Evolutionary conservation across 2,888 invertebrate species (phyloP).

Genomic region (Epinotia demarniana): DNA sequence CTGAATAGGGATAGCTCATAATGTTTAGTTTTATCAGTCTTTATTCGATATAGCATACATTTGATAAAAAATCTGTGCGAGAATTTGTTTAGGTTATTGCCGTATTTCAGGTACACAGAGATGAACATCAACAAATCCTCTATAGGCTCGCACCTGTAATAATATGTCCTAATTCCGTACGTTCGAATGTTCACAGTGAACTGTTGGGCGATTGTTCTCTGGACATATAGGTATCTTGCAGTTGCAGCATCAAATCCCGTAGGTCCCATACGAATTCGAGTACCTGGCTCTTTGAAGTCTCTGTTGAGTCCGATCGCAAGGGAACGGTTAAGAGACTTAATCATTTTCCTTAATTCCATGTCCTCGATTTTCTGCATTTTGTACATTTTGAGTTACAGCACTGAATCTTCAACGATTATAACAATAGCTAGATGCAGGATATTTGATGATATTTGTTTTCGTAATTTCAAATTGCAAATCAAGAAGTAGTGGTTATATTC

Average conservation of each 20-base stretch:
- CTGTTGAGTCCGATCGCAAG: no score
- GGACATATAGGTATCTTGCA: background rate
- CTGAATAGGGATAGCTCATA: background rate
- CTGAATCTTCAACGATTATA: no score
- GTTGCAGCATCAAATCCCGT: background rate
- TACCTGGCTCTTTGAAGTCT: background rate
- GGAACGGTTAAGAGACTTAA: no score
- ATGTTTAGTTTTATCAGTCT: background rate
- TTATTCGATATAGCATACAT: background rate
- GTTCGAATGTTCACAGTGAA: no score
- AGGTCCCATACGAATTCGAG: conserved; percentile 1
- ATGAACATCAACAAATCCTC: conserved; percentile 1
- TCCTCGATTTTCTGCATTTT: no score
- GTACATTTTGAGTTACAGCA: no score
- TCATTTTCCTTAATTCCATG: no score
- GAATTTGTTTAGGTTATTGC: background rate
- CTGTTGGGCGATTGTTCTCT: background rate
- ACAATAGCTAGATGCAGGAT: no score
- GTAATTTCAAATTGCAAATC: no score
- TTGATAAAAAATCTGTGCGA: background rate
- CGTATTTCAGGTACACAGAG: background rate
- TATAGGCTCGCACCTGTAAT: background rate
- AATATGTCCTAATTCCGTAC: background rate
- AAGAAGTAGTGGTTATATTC: no score
- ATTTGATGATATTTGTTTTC: no score